phyloP scores from a whole-genome alignment of 2,113 vertebrate species.

The Tylochromis polylepis region DNA sequence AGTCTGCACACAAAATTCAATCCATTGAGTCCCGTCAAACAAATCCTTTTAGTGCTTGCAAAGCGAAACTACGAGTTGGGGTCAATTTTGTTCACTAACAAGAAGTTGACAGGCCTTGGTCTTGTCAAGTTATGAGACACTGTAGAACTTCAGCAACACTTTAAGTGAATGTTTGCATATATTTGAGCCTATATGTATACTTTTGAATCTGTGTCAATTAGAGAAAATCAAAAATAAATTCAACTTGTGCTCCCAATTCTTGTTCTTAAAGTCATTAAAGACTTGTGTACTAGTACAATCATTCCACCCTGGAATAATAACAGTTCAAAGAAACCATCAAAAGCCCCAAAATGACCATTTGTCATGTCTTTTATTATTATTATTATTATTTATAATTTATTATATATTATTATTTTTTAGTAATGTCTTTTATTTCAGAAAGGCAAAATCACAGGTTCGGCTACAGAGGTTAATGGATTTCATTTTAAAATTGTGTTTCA shows the following conservation, averaged over 20 bases:
- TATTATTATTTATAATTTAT: too few relatives aligned
- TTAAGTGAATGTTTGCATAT: not conserved
- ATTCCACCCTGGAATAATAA: accelerated
- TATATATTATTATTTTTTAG: too few relatives aligned
- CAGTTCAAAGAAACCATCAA: not conserved
- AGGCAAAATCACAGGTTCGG: accelerated
- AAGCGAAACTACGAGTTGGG: not conserved
- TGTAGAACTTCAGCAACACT: not conserved
- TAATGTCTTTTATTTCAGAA: not conserved
- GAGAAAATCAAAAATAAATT: too few relatives aligned
- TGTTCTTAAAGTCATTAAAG: not conserved
- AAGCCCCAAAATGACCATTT: not conserved
- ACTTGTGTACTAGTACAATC: not conserved
- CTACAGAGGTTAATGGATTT: not conserved
- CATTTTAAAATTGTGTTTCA: not conserved
- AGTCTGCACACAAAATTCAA: not conserved
- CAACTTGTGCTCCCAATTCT: too few relatives aligned
- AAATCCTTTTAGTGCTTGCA: not conserved
- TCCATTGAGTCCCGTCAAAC: not conserved
- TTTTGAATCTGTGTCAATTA: not conserved
- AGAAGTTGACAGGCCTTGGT: not conserved
- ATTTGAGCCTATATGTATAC: not conserved
- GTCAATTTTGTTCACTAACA: not conserved
- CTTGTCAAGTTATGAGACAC: not conserved
- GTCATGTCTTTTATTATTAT: too few relatives aligned